Evolutionary conservation across 2,797 vertebrate genomes (phyloP).

Genomic region (Cossypha caffra): DNA sequence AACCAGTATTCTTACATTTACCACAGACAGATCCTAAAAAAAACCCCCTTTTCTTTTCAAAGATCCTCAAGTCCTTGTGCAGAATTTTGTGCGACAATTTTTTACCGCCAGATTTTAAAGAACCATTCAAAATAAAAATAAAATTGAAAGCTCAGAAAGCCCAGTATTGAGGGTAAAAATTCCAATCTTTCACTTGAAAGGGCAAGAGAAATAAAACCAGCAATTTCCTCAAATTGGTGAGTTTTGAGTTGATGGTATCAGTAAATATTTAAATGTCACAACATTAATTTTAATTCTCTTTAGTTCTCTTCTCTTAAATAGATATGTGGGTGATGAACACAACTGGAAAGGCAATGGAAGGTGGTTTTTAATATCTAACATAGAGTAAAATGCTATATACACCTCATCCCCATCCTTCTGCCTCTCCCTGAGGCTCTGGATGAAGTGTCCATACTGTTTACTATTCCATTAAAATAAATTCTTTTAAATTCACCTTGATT

Average conservation of each 20-base stretch:
- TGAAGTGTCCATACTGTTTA: neutral
- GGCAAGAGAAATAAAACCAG: neutral
- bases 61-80: neutral
- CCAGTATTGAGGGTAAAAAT: neutral
- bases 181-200: neutral
- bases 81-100: neutral
- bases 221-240: neutral
- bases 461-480: neutral
- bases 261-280: neutral
- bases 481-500: neutral
- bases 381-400: neutral
- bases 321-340: neutral
- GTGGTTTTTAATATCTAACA: neutral
- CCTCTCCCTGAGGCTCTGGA: neutral
- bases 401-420: accelerated
- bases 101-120: neutral
- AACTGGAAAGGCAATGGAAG: neutral
- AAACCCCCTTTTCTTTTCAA: neutral
- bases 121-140: neutral
- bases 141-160: neutral
- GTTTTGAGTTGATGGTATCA: neutral
- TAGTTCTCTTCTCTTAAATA: neutral
- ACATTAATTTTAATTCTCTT: neutral
- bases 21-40: accelerated
- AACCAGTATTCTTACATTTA: neutral